Base-by-base conservation (phyloP, 2,797 vertebrate genomes). In the Anomalospiza imberbis region DNA sequence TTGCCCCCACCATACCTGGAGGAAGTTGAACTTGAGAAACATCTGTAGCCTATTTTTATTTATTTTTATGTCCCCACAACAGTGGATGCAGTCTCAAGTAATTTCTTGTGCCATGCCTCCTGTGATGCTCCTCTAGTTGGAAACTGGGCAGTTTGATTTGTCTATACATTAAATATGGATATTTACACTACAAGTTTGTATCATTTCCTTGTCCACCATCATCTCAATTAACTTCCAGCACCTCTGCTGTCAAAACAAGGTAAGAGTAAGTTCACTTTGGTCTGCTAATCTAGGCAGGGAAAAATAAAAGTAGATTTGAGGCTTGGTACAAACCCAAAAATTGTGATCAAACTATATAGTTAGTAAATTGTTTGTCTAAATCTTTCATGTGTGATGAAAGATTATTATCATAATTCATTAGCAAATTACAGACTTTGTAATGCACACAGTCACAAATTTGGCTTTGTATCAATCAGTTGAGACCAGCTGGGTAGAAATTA, bases 351-450 rank as follows among this genome's bases (percentile, higher is more conserved):
- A 97, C 97, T 97, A 97, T 96, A 98, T 97, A 97, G 97, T 97
- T 98, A 97, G 95, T 97, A 97, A 98, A 97, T 97, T 97, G 96
- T 98, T 97, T 98, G 96, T 97, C 97, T 98, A 97, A 97, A 98
- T 98, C 97, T 98, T 98, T 98, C 97, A 98, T 98, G 97, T 97
- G 96, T 96, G 98, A 98, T 98, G 97, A 98, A 98, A 98, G 98
- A 98, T 98, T 98, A 97, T 97, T 97, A 98, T 98, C 97, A 94
- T 97, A 98, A 98, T 98, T 98, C 97, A 98, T 98, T 98, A 98
- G 97, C 98, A 98, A 98, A 98, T 98, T 98, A 97, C 96, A 97
- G 97, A 98, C 97, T 98, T 97, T 97, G 97, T 97, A 98, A 98
- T 97, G 97, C 95, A 97, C 96, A 97, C 97, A 98, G 97, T 87